A percentile compares a stretch with the other conserved stretches of the same genome.
Evolutionary conservation across 2,888 invertebrate species (phyloP).

Genomic region (Nematopogon swammerdamellus): DNA sequence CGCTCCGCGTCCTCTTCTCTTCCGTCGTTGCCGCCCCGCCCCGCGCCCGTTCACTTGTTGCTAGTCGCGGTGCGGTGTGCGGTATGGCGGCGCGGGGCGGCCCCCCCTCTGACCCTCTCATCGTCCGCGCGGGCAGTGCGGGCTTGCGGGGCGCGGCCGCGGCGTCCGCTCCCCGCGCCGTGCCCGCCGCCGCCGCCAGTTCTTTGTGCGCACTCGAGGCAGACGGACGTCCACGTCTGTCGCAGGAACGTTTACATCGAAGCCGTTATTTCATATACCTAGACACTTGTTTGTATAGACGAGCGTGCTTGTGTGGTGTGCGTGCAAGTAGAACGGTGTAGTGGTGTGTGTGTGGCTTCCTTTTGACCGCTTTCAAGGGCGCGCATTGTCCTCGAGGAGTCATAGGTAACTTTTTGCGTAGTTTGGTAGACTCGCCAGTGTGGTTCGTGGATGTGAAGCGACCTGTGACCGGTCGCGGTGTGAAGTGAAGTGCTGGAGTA

Average conservation of each 20-base stretch:
- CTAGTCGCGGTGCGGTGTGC: slow-evolving; percentile 29
- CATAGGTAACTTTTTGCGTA: slow-evolving; percentile 12
- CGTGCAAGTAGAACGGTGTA: slow-evolving; percentile 6
- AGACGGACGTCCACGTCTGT: slow-evolving; percentile 31
- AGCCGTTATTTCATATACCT: slow-evolving; percentile 16
- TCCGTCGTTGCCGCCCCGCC: slow-evolving; percentile 13
- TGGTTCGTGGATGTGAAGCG: neutral
- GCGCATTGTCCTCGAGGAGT: slow-evolving; percentile 14
- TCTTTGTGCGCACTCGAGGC: slow-evolving; percentile 48
- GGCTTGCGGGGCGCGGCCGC: too few species aligned
- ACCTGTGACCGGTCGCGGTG: neutral
- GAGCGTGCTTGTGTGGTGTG: slow-evolving; percentile 5
- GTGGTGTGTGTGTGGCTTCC: neutral
- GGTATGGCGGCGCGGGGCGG: slow-evolving; percentile 11
- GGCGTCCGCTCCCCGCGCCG: slow-evolving; percentile 20
- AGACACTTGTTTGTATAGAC: neutral
- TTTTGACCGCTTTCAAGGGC: slow-evolving; percentile 34
- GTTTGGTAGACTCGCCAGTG: slow-evolving; percentile 16
- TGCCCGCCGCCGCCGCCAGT: slow-evolving; percentile 48
- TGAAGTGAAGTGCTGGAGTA: slow-evolving; percentile 1
- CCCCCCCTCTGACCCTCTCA: slow-evolving; percentile 7
- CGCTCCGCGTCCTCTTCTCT: too few species aligned
- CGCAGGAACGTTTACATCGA: slow-evolving; percentile 21
- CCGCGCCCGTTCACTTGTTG: slow-evolving; percentile 46
- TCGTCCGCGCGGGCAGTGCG: too few species aligned